These are phyloP conservation scores for Vollenhovia emeryi DNA, from an alignment of 1,140 invertebrate genomes.

Conservation along the genomic window DNA sequence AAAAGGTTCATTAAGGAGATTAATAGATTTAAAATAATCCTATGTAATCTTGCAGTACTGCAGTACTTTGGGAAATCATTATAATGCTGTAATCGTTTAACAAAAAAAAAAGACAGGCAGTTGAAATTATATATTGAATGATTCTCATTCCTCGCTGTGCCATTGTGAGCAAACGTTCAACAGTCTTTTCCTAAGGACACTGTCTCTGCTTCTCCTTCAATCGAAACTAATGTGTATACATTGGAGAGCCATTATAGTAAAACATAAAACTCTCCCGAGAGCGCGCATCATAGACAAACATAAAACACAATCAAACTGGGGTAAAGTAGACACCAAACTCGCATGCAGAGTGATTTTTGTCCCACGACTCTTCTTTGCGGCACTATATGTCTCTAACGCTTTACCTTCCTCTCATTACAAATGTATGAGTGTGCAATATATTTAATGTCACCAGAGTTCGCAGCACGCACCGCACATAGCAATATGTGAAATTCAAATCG, in stretches of 20 bases:
- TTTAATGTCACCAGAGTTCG: not conserved
- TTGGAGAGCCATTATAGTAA: slow-evolving; percentile 10
- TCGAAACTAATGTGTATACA: not conserved
- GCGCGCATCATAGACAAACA: slow-evolving; percentile 52
- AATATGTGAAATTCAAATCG: not conserved
- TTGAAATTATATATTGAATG: not conserved
- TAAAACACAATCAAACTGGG: slow-evolving; percentile 55
- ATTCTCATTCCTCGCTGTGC: not conserved
- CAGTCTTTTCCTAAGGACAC: not conserved
- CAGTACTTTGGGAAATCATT: not conserved
- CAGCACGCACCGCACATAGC: not conserved
- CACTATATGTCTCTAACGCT: slow-evolving; percentile 23
- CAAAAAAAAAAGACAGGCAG: not conserved
- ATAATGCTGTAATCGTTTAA: not conserved
- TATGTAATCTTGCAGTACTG: not conserved
- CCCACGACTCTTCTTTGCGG: not conserved
- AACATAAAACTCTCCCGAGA: slow-evolving; percentile 36
- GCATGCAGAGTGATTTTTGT: slow-evolving; percentile 45
- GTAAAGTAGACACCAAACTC: slow-evolving; percentile 79
- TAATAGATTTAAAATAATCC: not conserved
- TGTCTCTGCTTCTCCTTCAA: not conserved
- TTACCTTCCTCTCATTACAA: not conserved
- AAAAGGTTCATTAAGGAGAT: not conserved
- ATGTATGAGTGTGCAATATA: not conserved
- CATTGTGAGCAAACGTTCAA: not conserved